These are phyloP conservation scores for Marmota flaviventris DNA, from an alignment of 2,113 vertebrate species.

Conservation along the genomic window DNA sequence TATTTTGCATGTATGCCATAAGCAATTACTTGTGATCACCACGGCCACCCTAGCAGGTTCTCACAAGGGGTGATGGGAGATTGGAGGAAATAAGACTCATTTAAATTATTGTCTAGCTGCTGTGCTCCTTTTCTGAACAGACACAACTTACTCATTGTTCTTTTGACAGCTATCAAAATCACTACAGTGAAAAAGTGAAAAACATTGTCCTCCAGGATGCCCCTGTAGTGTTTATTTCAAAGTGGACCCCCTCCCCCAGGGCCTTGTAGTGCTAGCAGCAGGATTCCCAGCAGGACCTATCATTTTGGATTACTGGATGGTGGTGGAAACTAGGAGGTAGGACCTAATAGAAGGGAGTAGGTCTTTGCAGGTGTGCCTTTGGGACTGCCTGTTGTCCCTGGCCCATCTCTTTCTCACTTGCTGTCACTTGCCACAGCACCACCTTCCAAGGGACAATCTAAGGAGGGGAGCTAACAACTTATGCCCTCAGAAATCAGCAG, in stretches of 20 bases:
- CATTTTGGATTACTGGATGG: too few species aligned
- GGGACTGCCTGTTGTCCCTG: too few species aligned
- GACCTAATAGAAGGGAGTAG: too few species aligned
- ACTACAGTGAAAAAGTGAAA: neutral
- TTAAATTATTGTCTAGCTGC: neutral
- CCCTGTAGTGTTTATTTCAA: neutral
- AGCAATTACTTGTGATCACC: slow-evolving; percentile 79
- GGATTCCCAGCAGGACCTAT: neutral
- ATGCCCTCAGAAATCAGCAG: neutral
- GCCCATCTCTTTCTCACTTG: too few species aligned
- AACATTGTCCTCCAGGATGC: neutral
- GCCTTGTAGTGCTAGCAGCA: neutral
- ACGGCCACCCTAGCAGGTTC: too few species aligned
- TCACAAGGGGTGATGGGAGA: too few species aligned
- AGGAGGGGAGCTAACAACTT: neutral
- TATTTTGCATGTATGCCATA: slow-evolving; percentile 90
- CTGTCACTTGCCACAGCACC: neutral
- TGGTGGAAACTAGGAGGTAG: too few species aligned
- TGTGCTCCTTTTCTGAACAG: neutral
- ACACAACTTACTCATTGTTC: neutral
- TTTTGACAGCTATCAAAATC: neutral
- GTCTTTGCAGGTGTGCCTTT: too few species aligned
- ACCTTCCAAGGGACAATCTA: neutral
- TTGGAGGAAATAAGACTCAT: too few species aligned
- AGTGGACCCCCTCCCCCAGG: neutral